Evolutionary conservation across 2,113 vertebrate species (phyloP).

Genomic region (Heliornis fulica): DNA sequence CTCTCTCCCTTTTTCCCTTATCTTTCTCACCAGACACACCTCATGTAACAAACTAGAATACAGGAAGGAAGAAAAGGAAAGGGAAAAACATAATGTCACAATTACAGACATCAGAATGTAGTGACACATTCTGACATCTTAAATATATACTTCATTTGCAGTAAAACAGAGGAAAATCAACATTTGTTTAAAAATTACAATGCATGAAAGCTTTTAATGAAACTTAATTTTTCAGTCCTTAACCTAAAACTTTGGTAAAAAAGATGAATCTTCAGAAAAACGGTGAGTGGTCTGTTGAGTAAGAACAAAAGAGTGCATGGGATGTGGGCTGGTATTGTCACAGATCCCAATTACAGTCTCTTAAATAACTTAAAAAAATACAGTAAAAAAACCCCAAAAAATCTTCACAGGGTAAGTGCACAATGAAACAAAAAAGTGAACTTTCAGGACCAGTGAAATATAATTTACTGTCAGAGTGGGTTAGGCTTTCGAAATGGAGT

Average conservation of each 20-base stretch:
- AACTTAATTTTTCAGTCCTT: background rate
- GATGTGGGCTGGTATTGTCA: background rate
- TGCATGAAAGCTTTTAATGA: background rate
- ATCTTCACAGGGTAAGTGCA: accelerated
- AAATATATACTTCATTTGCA: background rate
- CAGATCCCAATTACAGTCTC: background rate
- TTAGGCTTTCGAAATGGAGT: background rate
- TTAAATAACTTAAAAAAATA: background rate
- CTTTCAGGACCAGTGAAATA: background rate
- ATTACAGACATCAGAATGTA: background rate
- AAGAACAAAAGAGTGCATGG: background rate
- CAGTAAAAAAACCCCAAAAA: background rate
- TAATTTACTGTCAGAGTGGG: background rate
- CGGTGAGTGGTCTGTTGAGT: background rate
- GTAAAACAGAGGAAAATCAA: background rate
- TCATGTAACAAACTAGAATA: background rate
- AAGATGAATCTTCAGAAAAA: background rate
- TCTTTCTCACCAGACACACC: background rate
- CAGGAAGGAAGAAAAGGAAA: background rate
- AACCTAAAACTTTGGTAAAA: background rate
- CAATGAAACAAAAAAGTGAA: background rate
- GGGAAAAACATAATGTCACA: background rate
- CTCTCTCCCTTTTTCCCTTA: background rate
- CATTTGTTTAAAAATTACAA: background rate
- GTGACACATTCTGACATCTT: background rate